phyloP scores from a whole-genome alignment of 2,113 vertebrate species.

The Propithecus coquereli region DNA sequence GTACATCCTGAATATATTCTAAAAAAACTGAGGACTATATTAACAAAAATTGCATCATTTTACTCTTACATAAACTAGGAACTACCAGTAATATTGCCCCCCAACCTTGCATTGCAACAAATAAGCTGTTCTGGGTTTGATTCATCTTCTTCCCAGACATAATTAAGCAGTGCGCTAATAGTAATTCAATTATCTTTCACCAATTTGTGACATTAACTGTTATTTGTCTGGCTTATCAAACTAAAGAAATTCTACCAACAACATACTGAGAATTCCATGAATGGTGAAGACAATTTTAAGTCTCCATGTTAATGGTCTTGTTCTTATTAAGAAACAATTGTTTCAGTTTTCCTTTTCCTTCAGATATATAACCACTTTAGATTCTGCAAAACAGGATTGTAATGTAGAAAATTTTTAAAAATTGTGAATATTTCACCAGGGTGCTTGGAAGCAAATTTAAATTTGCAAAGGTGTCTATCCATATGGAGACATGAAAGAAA shows the following conservation, averaged over 20 bases:
- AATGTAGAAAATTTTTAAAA: conserved; percentile 31
- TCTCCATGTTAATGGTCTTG: conserved; percentile 16
- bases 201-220: not conserved
- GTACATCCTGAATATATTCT: not conserved
- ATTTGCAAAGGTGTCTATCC: conserved; percentile 46
- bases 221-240: not conserved
- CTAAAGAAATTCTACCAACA: not conserved
- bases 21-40: not conserved
- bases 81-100: not conserved
- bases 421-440: conserved; percentile 45
- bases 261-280: not conserved
- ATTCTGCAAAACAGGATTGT: conserved; percentile 41
- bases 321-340: conserved; percentile 46
- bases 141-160: not conserved
- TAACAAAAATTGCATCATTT: not conserved
- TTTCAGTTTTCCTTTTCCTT: conserved; percentile 59
- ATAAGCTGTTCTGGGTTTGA: not conserved
- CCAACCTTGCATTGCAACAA: not conserved
- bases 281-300: conserved; percentile 46
- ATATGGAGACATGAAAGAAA: not conserved
- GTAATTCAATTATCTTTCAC: not conserved
- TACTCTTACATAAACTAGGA: not conserved
- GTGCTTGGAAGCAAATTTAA: conserved; percentile 50
- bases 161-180: not conserved
- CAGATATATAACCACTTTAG: not conserved